phyloP scores from a whole-genome alignment of 1,140 invertebrate genomes.

The Druon quercuslanigerum region DNA sequence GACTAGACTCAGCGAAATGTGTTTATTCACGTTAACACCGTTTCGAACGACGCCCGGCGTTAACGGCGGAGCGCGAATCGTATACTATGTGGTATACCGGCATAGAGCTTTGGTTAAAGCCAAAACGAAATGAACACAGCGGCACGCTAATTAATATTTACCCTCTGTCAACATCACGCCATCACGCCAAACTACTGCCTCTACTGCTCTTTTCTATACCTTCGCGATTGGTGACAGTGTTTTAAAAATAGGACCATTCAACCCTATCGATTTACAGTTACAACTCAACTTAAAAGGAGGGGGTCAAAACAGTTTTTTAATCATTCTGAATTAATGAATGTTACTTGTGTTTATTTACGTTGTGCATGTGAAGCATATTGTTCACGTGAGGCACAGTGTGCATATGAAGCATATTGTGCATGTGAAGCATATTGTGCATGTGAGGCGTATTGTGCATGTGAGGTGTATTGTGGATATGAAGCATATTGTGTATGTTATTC shows the following conservation, averaged over 20 bases:
- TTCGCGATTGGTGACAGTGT: conserved; percentile 1
- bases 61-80: conserved; percentile 38
- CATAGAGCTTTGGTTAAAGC: conserved; percentile 41
- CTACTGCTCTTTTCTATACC: conserved; percentile 37
- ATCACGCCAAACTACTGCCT: conserved; percentile 49
- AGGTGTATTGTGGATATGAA: no score
- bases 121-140: conserved; percentile 67
- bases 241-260: not conserved
- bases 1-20: conserved; percentile 64
- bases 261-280: not conserved
- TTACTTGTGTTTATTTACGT: no score
- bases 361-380: no score
- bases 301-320: no score
- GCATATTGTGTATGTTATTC: no score
- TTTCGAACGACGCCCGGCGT: conserved; percentile 51
- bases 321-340: no score
- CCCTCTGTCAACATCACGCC: conserved; percentile 69
- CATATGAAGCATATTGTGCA: no score
- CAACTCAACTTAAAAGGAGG: no score
- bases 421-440: no score
- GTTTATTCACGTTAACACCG: conserved; percentile 73
- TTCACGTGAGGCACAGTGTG: no score
- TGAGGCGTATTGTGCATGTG: no score
- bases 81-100: conserved; percentile 37
- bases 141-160: conserved; percentile 74